Percentiles rank a stretch among this genome's conserved stretches.
phyloP scores from a whole-genome alignment of 2,113 vertebrate species.

The Gasterosteus aculeatus region DNA sequence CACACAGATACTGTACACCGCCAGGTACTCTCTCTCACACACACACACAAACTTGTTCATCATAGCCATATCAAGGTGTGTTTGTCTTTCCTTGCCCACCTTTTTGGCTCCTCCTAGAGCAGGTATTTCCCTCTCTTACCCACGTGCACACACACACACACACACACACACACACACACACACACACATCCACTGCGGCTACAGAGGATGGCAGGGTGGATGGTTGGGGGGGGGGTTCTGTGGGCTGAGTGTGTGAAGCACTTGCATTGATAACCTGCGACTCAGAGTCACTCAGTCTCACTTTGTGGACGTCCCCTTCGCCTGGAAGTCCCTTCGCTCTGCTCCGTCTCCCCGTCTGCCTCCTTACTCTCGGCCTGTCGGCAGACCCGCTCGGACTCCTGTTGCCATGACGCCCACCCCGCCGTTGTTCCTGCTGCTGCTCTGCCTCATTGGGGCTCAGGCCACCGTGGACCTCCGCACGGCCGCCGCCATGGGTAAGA shows the following conservation, averaged over 20 bases:
- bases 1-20: constrained; percentile 42
- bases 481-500: constrained; percentile 83
- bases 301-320: constrained; percentile 67
- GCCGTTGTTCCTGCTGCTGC: constrained; percentile 76
- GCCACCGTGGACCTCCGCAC: constrained; percentile 72
- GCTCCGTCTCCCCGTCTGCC: constrained; percentile 58
- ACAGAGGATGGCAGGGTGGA: constrained; percentile 5
- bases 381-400: constrained; percentile 44
- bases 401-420: constrained; percentile 69
- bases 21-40: constrained; percentile 35
- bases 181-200: constrained; percentile 35
- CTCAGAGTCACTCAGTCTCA: constrained; percentile 73
- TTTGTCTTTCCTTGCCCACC: constrained; percentile 82
- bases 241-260: constrained; percentile 72
- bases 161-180: constrained; percentile 24
- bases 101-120: constrained; percentile 75
- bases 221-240: constrained; percentile 55
- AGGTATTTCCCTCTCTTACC: constrained; percentile 79
- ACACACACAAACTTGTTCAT: constrained; percentile 66
- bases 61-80: constrained; percentile 79
- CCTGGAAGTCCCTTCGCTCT: constrained; percentile 60
- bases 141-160: constrained; percentile 55
- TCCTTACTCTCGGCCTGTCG: constrained; percentile 56
- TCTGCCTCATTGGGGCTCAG: constrained; percentile 77
- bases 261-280: constrained; percentile 81